These are phyloP conservation scores for Lepas anatifera DNA, from an alignment of 2,888 invertebrate genomes.

Conservation along the genomic window DNA sequence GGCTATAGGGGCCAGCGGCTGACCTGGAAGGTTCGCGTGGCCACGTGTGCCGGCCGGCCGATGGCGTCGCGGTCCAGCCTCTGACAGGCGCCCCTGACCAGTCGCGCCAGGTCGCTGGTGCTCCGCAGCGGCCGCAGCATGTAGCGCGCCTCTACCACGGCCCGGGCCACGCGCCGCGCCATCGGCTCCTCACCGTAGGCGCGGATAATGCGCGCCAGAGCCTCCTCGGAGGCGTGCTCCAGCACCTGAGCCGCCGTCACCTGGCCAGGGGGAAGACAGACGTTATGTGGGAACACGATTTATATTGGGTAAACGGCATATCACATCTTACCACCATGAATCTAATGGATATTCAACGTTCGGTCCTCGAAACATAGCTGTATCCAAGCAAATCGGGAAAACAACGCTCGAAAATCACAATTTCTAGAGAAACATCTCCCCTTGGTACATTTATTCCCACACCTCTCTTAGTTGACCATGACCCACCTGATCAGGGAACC, in stretches of 20 bases:
- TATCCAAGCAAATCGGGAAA: no score
- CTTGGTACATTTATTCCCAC: no score
- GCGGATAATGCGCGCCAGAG: slow-evolving; percentile 71
- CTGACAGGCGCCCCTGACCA: slow-evolving; percentile 51
- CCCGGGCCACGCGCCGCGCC: slow-evolving; percentile 72
- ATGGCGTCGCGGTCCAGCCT: slow-evolving; percentile 48
- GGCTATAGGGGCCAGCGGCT: no score
- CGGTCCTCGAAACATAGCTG: no score
- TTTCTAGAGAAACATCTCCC: no score
- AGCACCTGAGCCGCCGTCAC: slow-evolving; percentile 80
- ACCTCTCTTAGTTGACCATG: no score
- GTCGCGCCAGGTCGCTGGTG: slow-evolving; percentile 64
- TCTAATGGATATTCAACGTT: no score
- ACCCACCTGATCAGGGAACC: slow-evolving; percentile 50
- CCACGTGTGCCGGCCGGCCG: slow-evolving; percentile 60
- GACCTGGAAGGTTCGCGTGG: slow-evolving; percentile 87
- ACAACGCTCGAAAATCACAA: no score
- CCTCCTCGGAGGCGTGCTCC: slow-evolving; percentile 59
- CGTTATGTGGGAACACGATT: no score
- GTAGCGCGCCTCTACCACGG: slow-evolving; percentile 69
- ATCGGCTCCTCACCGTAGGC: slow-evolving; percentile 82
- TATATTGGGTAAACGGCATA: no score
- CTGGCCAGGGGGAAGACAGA: no score
- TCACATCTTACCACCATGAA: no score
- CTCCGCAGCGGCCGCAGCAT: slow-evolving; percentile 61